Evolutionary conservation across 2,888 invertebrate genomes (phyloP).

Genomic region (Cotesia congregata): DNA sequence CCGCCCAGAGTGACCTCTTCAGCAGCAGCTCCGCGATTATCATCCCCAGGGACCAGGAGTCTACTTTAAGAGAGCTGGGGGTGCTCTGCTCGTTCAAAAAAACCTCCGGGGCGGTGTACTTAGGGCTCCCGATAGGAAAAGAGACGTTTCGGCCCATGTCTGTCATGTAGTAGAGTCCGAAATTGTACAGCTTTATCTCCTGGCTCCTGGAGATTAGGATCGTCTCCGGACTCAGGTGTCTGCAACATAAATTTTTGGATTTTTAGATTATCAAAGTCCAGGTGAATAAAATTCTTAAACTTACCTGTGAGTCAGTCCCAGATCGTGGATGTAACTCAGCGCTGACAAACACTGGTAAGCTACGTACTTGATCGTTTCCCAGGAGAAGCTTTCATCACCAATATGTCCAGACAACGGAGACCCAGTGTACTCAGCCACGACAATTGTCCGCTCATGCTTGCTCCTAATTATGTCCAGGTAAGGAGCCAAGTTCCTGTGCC

Average conservation of each 20-base stretch:
- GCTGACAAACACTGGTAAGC: slow-evolving; percentile 82
- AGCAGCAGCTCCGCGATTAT: slow-evolving; percentile 86
- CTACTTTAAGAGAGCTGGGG: slow-evolving; percentile 81
- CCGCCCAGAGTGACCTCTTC: slow-evolving; percentile 80
- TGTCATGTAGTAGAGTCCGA: slow-evolving; percentile 94
- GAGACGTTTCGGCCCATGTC: slow-evolving; percentile 87
- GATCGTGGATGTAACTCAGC: slow-evolving; percentile 80
- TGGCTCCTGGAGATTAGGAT: slow-evolving; percentile 82
- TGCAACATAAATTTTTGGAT: no score
- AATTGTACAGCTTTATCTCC: slow-evolving; percentile 89
- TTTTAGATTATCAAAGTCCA: no score
- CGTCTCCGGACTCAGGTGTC: slow-evolving; percentile 86
- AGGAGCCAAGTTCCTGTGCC: slow-evolving; percentile 86
- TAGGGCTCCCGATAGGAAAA: slow-evolving; percentile 88
- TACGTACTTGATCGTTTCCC: slow-evolving; percentile 76
- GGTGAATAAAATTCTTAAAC: no score
- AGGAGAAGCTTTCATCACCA: slow-evolving; percentile 70
- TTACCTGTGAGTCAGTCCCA: slow-evolving; percentile 78
- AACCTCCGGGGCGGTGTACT: slow-evolving; percentile 87
- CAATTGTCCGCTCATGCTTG: slow-evolving; percentile 91
- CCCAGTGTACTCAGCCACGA: slow-evolving; percentile 86
- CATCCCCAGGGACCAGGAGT: slow-evolving; percentile 96
- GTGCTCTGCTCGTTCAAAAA: slow-evolving; percentile 72
- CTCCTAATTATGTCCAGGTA: slow-evolving; percentile 93
- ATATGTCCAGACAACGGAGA: slow-evolving; percentile 74